These are phyloP conservation scores for Chymomyza caudatula DNA, from an alignment of 2,888 invertebrate species.

Conservation along the genomic window DNA sequence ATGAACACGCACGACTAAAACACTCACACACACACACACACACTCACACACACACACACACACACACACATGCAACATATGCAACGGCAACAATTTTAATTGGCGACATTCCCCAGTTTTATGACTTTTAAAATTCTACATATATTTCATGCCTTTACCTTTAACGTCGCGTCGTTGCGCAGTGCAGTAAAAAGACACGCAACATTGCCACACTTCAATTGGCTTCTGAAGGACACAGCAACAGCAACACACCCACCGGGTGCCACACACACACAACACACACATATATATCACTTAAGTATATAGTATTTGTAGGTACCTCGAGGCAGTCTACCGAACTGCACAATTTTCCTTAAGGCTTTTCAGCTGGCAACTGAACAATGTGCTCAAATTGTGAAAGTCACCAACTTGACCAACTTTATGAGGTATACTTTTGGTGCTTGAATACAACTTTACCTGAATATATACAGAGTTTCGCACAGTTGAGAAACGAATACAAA, in stretches of 20 bases:
- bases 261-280: constrained; percentile 22
- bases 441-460: too few relatives aligned
- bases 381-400: neutral
- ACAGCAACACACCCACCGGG: neutral
- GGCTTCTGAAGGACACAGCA: constrained; percentile 58
- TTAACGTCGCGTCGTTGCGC: constrained; percentile 16
- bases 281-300: constrained; percentile 11
- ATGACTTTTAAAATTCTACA: constrained; percentile 75
- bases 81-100: constrained; percentile 73
- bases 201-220: constrained; percentile 69
- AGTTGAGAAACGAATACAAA: too few relatives aligned
- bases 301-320: neutral
- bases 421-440: neutral
- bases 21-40: constrained; percentile 25
- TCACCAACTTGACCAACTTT: neutral
- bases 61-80: neutral
- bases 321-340: neutral
- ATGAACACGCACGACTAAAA: constrained; percentile 60
- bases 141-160: constrained; percentile 60
- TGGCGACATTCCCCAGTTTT: constrained; percentile 76
- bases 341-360: neutral
- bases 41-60: constrained; percentile 6
- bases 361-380: neutral
- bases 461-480: too few relatives aligned
- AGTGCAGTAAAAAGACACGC: constrained; percentile 34